Evolutionary conservation across 2,113 vertebrate species (phyloP).

Genomic region (Beaufortia kweichowensis): DNA sequence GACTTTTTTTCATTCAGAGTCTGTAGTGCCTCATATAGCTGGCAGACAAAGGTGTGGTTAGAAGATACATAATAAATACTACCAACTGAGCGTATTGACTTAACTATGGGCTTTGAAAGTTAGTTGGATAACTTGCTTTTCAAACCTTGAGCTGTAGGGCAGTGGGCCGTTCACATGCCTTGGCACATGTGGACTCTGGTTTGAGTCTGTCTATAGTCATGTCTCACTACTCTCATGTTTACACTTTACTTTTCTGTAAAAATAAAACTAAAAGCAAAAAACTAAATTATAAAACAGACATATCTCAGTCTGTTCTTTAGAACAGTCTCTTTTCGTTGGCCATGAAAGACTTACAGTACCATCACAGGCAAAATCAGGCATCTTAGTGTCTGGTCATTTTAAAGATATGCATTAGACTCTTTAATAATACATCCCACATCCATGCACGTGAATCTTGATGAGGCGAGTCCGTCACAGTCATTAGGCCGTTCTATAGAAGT

Average conservation of each 20-base stretch:
- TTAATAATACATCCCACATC: conserved; percentile 9
- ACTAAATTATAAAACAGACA: too few species aligned
- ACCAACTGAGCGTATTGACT: background rate
- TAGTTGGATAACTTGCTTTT: background rate
- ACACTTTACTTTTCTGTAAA: too few species aligned
- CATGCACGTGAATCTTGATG: conserved; percentile 9
- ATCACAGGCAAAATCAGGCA: background rate
- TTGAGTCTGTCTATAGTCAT: too few species aligned
- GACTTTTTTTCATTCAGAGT: conserved; percentile 12
- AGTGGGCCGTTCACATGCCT: too few species aligned
- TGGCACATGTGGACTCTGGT: too few species aligned
- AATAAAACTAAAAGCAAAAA: too few species aligned
- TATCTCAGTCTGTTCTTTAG: too few species aligned
- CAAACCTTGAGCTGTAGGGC: too few species aligned
- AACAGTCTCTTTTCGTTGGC: background rate
- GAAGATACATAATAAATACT: conserved; percentile 9
- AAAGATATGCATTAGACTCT: background rate
- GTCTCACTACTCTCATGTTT: too few species aligned
- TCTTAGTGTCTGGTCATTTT: background rate
- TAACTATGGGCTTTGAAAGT: background rate
- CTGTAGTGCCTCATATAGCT: conserved; percentile 13
- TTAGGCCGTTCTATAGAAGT: background rate
- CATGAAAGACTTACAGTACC: background rate
- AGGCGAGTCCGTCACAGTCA: conserved; percentile 8
- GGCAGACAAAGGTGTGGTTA: conserved; percentile 16